phyloP scores from a whole-genome alignment of 2,888 invertebrate genomes.

The Pristionchus arcanus region DNA sequence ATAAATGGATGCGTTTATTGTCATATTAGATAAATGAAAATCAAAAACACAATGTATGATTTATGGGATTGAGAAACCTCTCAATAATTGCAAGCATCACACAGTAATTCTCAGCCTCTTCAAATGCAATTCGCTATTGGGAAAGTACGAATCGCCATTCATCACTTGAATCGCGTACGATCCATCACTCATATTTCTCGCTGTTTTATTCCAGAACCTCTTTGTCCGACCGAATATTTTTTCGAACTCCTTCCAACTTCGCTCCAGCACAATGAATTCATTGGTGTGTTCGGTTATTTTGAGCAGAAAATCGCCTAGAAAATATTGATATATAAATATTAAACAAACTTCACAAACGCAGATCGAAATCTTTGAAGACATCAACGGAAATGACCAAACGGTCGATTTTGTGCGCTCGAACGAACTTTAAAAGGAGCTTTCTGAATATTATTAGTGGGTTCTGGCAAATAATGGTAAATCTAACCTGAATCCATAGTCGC shows the following conservation, averaged over 20 bases:
- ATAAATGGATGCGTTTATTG: too few relatives aligned
- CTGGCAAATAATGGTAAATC: background rate
- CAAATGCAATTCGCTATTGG: background rate
- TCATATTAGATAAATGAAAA: too few relatives aligned
- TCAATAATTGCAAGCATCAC: too few relatives aligned
- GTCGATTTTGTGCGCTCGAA: conserved; percentile 7
- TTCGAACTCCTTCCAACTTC: background rate
- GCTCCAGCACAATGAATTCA: background rate
- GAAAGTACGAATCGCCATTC: background rate
- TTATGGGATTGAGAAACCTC: too few relatives aligned
- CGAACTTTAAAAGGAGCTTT: background rate
- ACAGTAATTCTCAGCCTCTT: background rate
- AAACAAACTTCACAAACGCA: background rate
- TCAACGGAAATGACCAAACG: background rate
- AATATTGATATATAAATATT: background rate
- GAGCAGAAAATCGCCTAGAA: background rate
- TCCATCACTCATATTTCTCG: background rate
- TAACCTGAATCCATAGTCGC: background rate
- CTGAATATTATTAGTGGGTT: background rate
- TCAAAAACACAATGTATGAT: too few relatives aligned
- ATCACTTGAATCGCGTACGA: background rate
- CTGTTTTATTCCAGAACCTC: background rate
- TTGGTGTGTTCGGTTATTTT: background rate
- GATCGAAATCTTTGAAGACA: background rate
- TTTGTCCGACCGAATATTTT: background rate